Conservation (phyloP, 2,113 vertebrate species). For the Scopus umbretta region DNA sequence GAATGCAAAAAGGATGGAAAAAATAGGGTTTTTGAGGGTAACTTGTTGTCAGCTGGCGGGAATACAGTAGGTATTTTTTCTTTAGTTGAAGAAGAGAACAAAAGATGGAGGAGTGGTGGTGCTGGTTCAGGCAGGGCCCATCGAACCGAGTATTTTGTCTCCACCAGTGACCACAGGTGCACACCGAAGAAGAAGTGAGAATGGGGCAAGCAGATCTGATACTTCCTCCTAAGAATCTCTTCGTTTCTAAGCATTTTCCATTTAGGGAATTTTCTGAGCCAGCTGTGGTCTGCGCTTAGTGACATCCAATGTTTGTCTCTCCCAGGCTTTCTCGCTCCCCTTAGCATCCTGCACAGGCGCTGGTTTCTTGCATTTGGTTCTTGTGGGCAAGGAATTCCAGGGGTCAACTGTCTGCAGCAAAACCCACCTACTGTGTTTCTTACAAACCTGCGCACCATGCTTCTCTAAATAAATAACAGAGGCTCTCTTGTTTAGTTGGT, state of each 20-base stretch:
- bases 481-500: neutral
- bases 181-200: neutral
- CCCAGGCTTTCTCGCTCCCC: neutral
- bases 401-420: neutral
- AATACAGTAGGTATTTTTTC: too few species aligned
- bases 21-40: rapidly evolving
- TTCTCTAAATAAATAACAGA: neutral
- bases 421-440: neutral
- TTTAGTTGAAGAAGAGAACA: neutral
- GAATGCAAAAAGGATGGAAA: neutral
- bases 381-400: neutral
- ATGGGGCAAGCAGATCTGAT: neutral
- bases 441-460: neutral
- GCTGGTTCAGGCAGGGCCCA: neutral
- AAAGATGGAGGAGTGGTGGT: neutral
- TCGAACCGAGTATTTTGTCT: rapidly evolving
- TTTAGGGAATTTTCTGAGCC: neutral
- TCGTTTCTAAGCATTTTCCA: neutral
- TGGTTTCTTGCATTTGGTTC: neutral
- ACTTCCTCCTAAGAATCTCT: neutral
- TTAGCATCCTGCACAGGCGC: rapidly evolving
- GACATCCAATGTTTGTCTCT: neutral
- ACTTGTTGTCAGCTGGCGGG: neutral
- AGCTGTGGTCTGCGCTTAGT: neutral
- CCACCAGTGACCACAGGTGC: rapidly evolving